phyloP scores from a whole-genome alignment of 2,888 invertebrate species.

The Brenthis daphne region DNA sequence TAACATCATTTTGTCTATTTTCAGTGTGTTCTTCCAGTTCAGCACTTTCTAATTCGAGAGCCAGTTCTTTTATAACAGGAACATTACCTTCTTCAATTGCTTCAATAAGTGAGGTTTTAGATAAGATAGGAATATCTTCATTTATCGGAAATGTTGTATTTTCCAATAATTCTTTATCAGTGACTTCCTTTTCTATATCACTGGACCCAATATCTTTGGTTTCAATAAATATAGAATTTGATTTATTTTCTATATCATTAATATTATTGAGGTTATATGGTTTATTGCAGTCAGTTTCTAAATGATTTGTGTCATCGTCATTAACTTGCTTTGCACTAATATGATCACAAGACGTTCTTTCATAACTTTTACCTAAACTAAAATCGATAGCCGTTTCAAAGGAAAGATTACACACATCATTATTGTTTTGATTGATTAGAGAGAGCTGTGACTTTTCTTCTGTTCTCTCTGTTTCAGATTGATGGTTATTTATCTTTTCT shows the following conservation, averaged over 20 bases:
- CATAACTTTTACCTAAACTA: slow-evolving; percentile 56
- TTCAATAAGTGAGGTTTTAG: slow-evolving; percentile 7
- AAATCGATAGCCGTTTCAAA: slow-evolving; percentile 63
- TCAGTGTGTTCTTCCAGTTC: not conserved
- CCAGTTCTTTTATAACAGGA: slow-evolving; percentile 4
- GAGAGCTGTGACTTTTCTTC: slow-evolving; percentile 5
- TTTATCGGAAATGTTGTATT: not conserved
- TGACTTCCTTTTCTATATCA: not conserved
- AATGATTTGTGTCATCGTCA: not conserved
- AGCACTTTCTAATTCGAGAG: not conserved
- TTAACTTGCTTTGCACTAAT: slow-evolving; percentile 3
- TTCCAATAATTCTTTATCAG: not conserved
- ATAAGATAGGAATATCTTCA: not conserved
- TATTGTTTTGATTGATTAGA: slow-evolving; percentile 18
- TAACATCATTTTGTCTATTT: slow-evolving; percentile 6
- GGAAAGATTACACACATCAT: slow-evolving; percentile 23
- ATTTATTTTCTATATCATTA: not conserved
- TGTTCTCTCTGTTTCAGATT: not conserved
- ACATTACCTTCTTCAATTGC: slow-evolving; percentile 12
- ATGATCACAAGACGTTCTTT: slow-evolving; percentile 34
- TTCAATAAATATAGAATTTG: not conserved
- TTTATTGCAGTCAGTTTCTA: not conserved
- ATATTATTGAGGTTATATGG: not conserved
- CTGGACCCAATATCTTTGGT: not conserved
- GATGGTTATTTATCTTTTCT: slow-evolving; percentile 3